A percentile compares a stretch with the other conserved stretches of the same genome.
Conservation (phyloP, 2,888 invertebrate genomes). For the Arctia plantaginis region DNA sequence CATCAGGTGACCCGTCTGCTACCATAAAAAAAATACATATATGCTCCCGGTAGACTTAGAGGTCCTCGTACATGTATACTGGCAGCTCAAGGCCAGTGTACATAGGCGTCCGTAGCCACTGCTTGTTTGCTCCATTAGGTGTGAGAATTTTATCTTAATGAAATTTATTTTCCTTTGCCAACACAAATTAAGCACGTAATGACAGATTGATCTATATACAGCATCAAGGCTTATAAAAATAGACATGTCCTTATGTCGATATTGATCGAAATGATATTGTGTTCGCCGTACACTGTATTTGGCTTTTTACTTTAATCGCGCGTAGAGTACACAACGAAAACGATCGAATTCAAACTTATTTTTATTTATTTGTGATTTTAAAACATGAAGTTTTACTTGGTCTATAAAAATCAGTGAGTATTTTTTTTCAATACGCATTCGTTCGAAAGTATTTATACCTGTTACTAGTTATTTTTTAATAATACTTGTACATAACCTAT, state of each 20-base stretch:
- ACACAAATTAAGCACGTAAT: slow-evolving; percentile 22
- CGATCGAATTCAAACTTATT: slow-evolving; percentile 47
- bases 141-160: too few relatives aligned
- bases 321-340: slow-evolving; percentile 52
- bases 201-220: slow-evolving; percentile 32
- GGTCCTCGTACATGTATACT: too few relatives aligned
- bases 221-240: slow-evolving; percentile 8
- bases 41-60: too few relatives aligned
- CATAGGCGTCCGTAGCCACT: too few relatives aligned
- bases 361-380: slow-evolving; percentile 37
- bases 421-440: slow-evolving; percentile 24
- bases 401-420: slow-evolving; percentile 79
- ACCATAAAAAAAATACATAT: too few relatives aligned
- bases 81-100: too few relatives aligned
- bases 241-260: slow-evolving; percentile 24
- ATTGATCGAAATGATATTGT: slow-evolving; percentile 19
- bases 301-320: slow-evolving; percentile 56
- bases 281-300: slow-evolving; percentile 28
- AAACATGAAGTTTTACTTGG: slow-evolving; percentile 74
- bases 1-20: too few relatives aligned
- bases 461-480: background rate
- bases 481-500: background rate
- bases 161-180: background rate
- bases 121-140: too few relatives aligned
- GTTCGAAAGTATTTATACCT: background rate